These are phyloP conservation scores for Prionace glauca DNA, from an alignment of 2,797 vertebrate genomes.

Conservation along the genomic window DNA sequence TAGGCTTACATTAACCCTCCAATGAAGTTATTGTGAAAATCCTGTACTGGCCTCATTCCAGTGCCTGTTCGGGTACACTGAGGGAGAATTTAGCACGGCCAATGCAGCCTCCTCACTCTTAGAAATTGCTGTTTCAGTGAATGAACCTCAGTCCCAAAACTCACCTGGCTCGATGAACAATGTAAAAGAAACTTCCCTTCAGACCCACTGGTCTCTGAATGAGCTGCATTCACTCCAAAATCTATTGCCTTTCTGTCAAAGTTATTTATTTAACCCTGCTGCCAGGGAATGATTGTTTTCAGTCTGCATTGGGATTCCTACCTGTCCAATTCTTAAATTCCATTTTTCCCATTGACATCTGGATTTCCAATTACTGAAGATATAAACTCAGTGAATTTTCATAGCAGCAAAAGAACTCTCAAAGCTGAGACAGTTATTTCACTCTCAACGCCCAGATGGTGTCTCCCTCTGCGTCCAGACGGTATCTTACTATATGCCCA, in stretches of 20 bases:
- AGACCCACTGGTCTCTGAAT: not conserved
- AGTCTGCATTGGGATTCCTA: not conserved
- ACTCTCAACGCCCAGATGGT: not conserved
- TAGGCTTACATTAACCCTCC: no score
- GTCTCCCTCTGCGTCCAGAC: no score
- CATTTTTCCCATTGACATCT: slow-evolving; percentile 15
- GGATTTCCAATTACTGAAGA: not conserved
- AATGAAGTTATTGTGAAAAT: no score
- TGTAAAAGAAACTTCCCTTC: not conserved
- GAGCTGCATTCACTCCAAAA: not conserved
- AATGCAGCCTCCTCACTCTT: not conserved
- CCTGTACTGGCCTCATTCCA: no score
- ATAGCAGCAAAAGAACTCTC: not conserved
- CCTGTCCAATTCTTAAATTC: not conserved
- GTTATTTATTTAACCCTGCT: not conserved
- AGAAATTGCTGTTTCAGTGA: not conserved
- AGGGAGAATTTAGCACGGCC: no score
- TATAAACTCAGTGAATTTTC: not conserved
- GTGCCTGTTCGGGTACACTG: no score
- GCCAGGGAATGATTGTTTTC: not conserved
- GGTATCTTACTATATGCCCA: no score
- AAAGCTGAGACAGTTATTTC: not conserved
- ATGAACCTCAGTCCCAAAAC: no score
- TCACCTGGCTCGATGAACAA: not conserved
- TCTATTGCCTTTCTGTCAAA: not conserved